Evolutionary conservation across 2,797 vertebrate species (phyloP).

Genomic region (Scomberomorus guttatus): DNA sequence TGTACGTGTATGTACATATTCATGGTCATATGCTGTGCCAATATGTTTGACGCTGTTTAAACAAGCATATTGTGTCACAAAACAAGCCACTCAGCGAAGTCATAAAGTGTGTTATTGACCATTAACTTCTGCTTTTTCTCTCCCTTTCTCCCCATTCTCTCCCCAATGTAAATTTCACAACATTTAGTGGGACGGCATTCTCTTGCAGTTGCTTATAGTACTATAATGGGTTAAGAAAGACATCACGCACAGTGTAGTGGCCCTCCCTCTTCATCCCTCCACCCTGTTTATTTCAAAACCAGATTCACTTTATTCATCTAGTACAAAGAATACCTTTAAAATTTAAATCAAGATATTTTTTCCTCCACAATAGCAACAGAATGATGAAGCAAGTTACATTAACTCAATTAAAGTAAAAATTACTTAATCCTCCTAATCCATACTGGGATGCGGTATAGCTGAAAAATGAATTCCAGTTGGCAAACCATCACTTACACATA

Average conservation of each 20-base stretch:
- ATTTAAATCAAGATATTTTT: background rate
- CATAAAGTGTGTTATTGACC: slow-evolving; percentile 37
- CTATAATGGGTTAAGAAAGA: background rate
- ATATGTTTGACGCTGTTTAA: slow-evolving; percentile 39
- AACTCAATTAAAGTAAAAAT: background rate
- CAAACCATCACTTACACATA: background rate
- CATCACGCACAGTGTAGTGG: background rate
- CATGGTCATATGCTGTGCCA: slow-evolving; percentile 36
- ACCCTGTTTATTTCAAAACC: background rate
- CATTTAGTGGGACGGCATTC: background rate
- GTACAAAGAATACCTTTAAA: background rate
- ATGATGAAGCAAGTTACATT: background rate
- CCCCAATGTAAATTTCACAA: slow-evolving; percentile 11
- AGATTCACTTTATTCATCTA: background rate
- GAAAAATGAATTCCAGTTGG: background rate
- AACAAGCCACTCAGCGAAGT: slow-evolving; percentile 30
- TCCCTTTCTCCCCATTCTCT: too few species aligned
- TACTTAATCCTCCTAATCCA: background rate
- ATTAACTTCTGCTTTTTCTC: slow-evolving; percentile 37
- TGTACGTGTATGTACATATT: slow-evolving; percentile 23
- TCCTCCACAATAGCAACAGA: background rate
- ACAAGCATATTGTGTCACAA: slow-evolving; percentile 25
- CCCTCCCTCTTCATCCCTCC: background rate
- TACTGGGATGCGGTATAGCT: background rate
- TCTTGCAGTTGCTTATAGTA: background rate